Percentiles rank a stretch among this genome's conserved stretches.
Conservation (phyloP, 2,888 invertebrate species). For the Coelopa pilipes region DNA sequence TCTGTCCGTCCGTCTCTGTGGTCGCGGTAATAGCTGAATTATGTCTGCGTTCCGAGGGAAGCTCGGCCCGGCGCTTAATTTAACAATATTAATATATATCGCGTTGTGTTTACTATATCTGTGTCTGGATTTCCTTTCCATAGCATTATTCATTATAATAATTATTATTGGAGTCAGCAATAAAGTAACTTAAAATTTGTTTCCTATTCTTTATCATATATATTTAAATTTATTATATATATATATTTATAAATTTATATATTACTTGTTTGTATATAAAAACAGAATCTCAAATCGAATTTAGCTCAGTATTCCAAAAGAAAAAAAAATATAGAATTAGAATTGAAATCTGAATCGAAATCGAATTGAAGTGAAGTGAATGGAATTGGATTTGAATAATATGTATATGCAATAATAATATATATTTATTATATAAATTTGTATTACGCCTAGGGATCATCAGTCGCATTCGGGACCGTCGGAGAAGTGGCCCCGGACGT, state of each 20-base stretch:
- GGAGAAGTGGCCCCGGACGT: slow-evolving; percentile 74
- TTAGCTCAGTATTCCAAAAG: not conserved
- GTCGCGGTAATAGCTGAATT: slow-evolving; percentile 21
- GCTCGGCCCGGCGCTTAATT: slow-evolving; percentile 48
- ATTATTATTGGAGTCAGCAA: slow-evolving; percentile 28
- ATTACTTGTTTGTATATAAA: slow-evolving; percentile 15
- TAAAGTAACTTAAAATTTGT: slow-evolving; percentile 22
- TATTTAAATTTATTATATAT: slow-evolving; percentile 20
- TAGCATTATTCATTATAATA: slow-evolving; percentile 27
- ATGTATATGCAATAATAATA: slow-evolving; percentile 23
- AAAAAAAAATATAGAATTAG: slow-evolving; percentile 11
- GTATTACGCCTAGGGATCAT: slow-evolving; percentile 56
- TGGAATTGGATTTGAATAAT: slow-evolving; percentile 1
- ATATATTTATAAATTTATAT: slow-evolving; percentile 39
- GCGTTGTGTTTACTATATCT: slow-evolving; percentile 10
- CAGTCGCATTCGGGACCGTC: slow-evolving; percentile 68
- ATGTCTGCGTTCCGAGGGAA: slow-evolving; percentile 42
- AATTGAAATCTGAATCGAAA: slow-evolving; percentile 12
- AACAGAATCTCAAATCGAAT: slow-evolving; percentile 11
- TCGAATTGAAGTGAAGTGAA: slow-evolving; percentile 3
- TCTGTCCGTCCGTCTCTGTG: too few relatives aligned
- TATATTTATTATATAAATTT: slow-evolving; percentile 21
- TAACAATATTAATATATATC: slow-evolving; percentile 44
- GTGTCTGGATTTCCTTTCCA: slow-evolving; percentile 18
- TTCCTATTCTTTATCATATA: slow-evolving; percentile 8